Percentiles rank a stretch among this genome's conserved stretches.
phyloP scores from a whole-genome alignment of 2,888 invertebrate species.

The Strigamia transsilvanica region DNA sequence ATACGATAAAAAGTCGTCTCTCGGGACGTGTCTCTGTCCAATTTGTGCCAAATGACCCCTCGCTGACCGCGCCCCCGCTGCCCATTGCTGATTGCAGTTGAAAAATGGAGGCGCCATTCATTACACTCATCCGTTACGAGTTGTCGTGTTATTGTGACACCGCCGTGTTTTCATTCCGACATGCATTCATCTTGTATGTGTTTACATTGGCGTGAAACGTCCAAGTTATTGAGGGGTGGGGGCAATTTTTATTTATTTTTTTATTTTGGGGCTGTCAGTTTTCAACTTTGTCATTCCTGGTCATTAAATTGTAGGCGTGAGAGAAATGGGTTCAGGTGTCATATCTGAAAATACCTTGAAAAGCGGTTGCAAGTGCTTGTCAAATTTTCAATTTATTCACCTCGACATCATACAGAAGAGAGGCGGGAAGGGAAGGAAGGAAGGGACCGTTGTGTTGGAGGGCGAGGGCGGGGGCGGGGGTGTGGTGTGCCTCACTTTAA shows the following conservation, averaged over 20 bases:
- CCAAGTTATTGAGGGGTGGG: not conserved
- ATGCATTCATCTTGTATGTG: conserved; percentile 9
- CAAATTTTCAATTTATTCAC: conserved; percentile 51
- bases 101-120: conserved; percentile 19
- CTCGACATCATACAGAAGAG: conserved; percentile 9
- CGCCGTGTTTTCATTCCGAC: conserved; percentile 15
- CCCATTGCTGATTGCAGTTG: conserved; percentile 34
- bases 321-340: conserved; percentile 47
- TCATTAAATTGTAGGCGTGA: conserved; percentile 37
- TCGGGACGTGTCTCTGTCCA: conserved; percentile 49
- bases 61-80: conserved; percentile 49
- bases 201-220: not conserved
- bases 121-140: conserved; percentile 3
- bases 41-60: conserved; percentile 53
- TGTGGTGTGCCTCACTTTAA: conserved; percentile 15
- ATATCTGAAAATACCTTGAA: conserved; percentile 41
- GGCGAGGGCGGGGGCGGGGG: not conserved
- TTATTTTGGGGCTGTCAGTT: not conserved
- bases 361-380: conserved; percentile 50
- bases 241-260: not conserved
- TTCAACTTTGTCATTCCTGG: conserved; percentile 31
- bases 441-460: not conserved
- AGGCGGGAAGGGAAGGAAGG: not conserved
- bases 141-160: conserved; percentile 39
- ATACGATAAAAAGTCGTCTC: conserved; percentile 50